Evolutionary conservation across 2,797 vertebrate species (phyloP).

Genomic region (Poeciliopsis infans): DNA sequence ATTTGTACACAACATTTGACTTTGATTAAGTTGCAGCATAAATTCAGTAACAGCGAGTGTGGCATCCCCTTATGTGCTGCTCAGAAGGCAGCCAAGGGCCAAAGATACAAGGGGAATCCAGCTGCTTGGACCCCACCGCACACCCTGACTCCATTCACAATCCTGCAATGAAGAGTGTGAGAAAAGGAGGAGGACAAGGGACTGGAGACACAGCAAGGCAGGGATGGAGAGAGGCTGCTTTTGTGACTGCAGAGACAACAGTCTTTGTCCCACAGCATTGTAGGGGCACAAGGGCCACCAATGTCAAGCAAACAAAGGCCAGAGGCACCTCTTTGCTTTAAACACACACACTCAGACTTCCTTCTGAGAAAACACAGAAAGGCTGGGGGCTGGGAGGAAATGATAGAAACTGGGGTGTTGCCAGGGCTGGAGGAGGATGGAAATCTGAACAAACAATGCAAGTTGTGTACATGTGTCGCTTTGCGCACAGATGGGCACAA

Average conservation of each 20-base stretch:
- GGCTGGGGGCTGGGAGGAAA: conserved; percentile 30
- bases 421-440: conserved; percentile 49
- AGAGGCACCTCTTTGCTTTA: conserved; percentile 70
- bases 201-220: conserved; percentile 61
- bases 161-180: conserved; percentile 74
- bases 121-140: conserved; percentile 69
- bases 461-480: conserved; percentile 62
- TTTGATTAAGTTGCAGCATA: conserved; percentile 21
- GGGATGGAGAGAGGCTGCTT: conserved; percentile 75
- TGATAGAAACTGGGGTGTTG: conserved; percentile 39
- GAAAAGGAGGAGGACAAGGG: conserved; percentile 71
- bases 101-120: conserved; percentile 55
- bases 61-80: conserved; percentile 56
- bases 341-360: conserved; percentile 58
- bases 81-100: conserved; percentile 67
- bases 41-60: conserved; percentile 28
- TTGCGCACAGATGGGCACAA: conserved; percentile 55
- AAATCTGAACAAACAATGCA: conserved; percentile 61
- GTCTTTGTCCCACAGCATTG: conserved; percentile 79
- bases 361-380: conserved; percentile 62
- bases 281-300: conserved; percentile 82
- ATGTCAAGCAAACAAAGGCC: conserved; percentile 84
- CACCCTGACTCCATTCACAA: conserved; percentile 75
- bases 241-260: conserved; percentile 83
- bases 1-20: not conserved